phyloP scores from a whole-genome alignment of 2,113 vertebrate genomes.

The Potamarius usumacintae region DNA sequence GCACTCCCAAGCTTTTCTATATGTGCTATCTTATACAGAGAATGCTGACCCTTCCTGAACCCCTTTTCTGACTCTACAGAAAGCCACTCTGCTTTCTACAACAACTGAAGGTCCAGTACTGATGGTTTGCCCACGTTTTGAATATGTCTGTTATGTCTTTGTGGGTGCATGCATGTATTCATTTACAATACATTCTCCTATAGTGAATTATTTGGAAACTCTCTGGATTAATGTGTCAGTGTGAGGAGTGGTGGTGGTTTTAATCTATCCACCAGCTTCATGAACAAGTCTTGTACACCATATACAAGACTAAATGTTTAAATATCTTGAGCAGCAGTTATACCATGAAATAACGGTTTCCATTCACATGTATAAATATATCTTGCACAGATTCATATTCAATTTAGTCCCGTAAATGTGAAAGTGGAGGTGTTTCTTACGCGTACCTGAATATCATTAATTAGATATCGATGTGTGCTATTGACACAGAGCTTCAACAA shows the following conservation, averaged over 20 bases:
- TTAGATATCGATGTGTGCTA: constrained; percentile 8
- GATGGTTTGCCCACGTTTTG: background rate
- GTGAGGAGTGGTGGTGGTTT: constrained; percentile 2
- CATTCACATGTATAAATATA: constrained; percentile 1
- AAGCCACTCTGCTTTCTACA: background rate
- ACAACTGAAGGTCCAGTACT: background rate
- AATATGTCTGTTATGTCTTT: background rate
- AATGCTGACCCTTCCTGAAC: background rate
- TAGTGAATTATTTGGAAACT: background rate
- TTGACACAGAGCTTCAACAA: background rate
- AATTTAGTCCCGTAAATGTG: background rate
- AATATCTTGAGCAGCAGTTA: constrained; percentile 9
- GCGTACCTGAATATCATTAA: constrained; percentile 8
- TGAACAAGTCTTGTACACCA: constrained; percentile 1
- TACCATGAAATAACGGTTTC: constrained; percentile 16
- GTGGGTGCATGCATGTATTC: background rate
- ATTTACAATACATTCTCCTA: background rate
- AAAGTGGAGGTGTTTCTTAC: background rate
- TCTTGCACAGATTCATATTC: background rate
- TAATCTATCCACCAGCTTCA: constrained; percentile 13
- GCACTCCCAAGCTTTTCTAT: background rate
- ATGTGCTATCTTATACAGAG: background rate
- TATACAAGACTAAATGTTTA: constrained; percentile 26
- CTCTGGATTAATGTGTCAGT: constrained; percentile 27
- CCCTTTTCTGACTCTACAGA: background rate